Conservation (phyloP, 2,113 vertebrate genomes). For the Pogonocichla stellata region DNA sequence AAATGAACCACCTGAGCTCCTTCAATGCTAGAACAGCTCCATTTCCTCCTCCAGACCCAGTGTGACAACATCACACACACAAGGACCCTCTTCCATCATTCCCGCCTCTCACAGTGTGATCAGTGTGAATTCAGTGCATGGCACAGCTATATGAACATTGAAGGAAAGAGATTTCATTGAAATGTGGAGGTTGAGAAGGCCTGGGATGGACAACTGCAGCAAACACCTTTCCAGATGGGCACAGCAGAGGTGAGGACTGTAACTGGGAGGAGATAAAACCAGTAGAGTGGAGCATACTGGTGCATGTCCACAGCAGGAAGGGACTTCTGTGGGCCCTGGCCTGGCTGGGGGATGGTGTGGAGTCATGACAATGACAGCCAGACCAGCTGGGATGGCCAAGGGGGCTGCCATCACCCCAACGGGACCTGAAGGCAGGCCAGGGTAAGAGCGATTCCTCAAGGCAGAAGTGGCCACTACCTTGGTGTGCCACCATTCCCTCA, state of each 20-base stretch:
- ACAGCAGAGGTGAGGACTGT: background rate
- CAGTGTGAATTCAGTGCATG: background rate
- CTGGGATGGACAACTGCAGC: background rate
- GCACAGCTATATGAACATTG: rapidly evolving
- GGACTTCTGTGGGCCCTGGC: background rate
- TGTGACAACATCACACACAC: rapidly evolving
- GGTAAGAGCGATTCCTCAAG: rapidly evolving
- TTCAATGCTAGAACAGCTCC: background rate
- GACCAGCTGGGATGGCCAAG: background rate
- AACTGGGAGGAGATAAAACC: background rate
- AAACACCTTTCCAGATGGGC: background rate
- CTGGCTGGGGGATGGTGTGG: no score
- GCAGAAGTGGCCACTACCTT: rapidly evolving
- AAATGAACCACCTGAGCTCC: background rate
- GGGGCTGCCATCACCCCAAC: rapidly evolving
- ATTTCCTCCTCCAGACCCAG: background rate
- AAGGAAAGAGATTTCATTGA: background rate
- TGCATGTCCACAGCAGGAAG: rapidly evolving
- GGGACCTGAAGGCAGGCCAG: background rate
- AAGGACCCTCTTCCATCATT: background rate
- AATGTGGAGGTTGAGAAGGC: background rate
- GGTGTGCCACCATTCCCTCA: rapidly evolving
- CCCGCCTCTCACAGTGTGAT: rapidly evolving
- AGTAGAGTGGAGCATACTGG: background rate
- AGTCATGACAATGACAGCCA: background rate